These are phyloP conservation scores for Oophaga pumilio DNA, from an alignment of 2,113 vertebrate species.

Conservation along the genomic window DNA sequence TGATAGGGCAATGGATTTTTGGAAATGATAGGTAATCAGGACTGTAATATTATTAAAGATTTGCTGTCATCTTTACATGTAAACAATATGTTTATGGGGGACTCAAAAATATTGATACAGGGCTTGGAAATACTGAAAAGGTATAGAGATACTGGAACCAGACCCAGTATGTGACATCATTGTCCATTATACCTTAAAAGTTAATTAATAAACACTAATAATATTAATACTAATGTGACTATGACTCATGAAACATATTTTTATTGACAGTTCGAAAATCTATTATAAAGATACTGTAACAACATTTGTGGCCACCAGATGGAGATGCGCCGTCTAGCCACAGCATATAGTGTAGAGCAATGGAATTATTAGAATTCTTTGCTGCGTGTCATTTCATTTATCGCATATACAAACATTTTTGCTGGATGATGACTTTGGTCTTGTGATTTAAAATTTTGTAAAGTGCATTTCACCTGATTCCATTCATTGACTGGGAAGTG, in stretches of 20 bases:
- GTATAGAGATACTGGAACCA: background rate
- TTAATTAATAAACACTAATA: background rate
- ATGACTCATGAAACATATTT: background rate
- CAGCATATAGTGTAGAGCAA: background rate
- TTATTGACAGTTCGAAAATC: background rate
- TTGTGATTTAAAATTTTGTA: background rate
- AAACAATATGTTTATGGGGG: background rate
- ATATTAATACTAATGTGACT: background rate
- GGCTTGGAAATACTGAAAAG: background rate
- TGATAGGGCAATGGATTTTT: conserved; percentile 10
- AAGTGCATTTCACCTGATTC: background rate
- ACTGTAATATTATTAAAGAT: conserved; percentile 1
- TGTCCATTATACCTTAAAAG: background rate
- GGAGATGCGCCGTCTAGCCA: background rate
- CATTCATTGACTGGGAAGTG: background rate
- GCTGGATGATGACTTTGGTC: background rate
- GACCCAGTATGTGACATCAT: background rate
- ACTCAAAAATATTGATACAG: background rate
- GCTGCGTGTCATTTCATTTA: background rate
- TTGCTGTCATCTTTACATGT: conserved; percentile 15
- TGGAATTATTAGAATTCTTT: background rate
- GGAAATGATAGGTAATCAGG: conserved; percentile 20
- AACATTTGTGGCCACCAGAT: background rate
- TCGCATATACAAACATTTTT: background rate
- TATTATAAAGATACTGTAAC: background rate